Evolutionary conservation across 2,113 vertebrate genomes (phyloP), one percentile per base, ranked within the genome.

Genomic region (Pipra filicauda): DNA sequence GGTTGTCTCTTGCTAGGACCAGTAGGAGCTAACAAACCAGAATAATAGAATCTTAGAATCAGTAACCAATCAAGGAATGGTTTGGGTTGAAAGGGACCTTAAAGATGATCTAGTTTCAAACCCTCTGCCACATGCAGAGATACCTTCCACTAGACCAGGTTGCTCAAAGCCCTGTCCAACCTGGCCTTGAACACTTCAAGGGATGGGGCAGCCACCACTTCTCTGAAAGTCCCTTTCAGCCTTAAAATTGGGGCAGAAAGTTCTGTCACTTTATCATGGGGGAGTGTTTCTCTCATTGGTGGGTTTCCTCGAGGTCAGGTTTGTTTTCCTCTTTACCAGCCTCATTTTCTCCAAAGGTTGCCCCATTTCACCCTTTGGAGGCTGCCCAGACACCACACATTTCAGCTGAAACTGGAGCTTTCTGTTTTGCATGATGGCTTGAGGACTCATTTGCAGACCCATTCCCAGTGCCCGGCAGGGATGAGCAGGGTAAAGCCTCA

Each of bases 371-470:
- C 17, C 28, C 19, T 13, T 41, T 33, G 37, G 22, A 77, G 39
- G 24, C 27, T 64, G 37, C 28, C 41, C n/a, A 69, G 46, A 30
- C 37, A 33, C 20, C 4, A 3, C 31, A 28, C 11, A 37, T 75
- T 54, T 58, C 22, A 55, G 35, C 21, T 71, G 23, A 73, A 80
- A 30, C 16, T 21, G 24, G 37, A 73, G 9, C n/a, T 66, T 76
- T 77, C 65, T 64, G 20, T 9, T 74, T 70, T 7, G 0, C 3
- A 6, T 0, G 0, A n/a, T 82, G 37, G 6, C 37, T 75, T 3
- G 1, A 62, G 35, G 52, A 41, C 30, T 35, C 0, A 1, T 12
- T 41, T 0, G 0, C 55, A 81, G 49, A 15, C 9, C 22, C 1
- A 3, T 46, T 65, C 44, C 22, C 2, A 1, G 24, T 35, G 55